These are phyloP conservation scores for Drusus annulatus DNA, from an alignment of 1,140 invertebrate species.

Conservation along the genomic window DNA sequence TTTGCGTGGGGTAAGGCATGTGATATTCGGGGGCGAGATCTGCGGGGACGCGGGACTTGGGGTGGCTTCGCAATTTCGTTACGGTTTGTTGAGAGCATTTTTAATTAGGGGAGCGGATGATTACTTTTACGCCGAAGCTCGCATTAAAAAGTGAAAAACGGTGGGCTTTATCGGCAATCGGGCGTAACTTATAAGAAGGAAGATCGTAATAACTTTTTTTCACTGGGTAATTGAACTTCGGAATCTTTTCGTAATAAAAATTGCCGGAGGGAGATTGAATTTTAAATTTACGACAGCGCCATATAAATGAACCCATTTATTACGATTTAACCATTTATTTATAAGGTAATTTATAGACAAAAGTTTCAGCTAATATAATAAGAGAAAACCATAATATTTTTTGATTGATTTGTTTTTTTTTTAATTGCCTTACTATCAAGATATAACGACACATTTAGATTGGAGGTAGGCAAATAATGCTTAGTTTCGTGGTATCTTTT, in stretches of 20 bases:
- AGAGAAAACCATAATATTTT: too few relatives aligned
- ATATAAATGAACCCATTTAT: background rate
- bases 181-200: slow-evolving; percentile 34
- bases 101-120: slow-evolving; percentile 67
- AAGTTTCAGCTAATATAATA: too few relatives aligned
- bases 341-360: background rate
- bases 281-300: background rate
- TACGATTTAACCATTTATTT: background rate
- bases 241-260: slow-evolving; percentile 20
- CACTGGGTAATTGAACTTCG: slow-evolving; percentile 30
- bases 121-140: slow-evolving; percentile 53
- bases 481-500: too few relatives aligned
- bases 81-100: slow-evolving; percentile 73
- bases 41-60: slow-evolving; percentile 18
- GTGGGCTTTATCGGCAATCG: slow-evolving; percentile 35
- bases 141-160: slow-evolving; percentile 43
- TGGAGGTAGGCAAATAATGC: too few relatives aligned
- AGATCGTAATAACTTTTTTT: slow-evolving; percentile 26
- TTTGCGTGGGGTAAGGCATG: slow-evolving; percentile 55
- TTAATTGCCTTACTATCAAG: too few relatives aligned
- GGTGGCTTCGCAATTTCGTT: slow-evolving; percentile 68
- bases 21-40: slow-evolving; percentile 53
- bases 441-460: too few relatives aligned
- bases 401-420: too few relatives aligned
- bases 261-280: slow-evolving; percentile 11